Percentiles rank a stretch among this genome's conserved stretches.
Evolutionary conservation across 2,888 invertebrate species (phyloP).

Genomic region (Vesta saturnalis): DNA sequence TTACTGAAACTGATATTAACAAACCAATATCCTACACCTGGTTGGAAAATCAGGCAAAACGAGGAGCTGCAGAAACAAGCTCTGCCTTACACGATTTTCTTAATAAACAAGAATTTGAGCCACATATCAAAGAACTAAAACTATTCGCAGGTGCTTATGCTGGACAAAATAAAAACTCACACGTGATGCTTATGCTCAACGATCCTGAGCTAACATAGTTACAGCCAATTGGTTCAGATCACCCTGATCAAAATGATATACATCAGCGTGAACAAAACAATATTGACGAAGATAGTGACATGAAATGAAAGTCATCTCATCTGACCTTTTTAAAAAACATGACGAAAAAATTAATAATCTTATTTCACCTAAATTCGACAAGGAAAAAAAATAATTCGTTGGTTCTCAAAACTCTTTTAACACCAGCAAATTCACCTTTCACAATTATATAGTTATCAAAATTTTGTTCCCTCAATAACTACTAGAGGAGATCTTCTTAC

Average conservation of each 20-base stretch:
- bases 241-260: not conserved
- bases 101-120: not conserved
- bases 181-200: not conserved
- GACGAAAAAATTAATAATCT: too few relatives aligned
- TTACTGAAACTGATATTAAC: not conserved
- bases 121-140: not conserved
- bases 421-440: too few relatives aligned
- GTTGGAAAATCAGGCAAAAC: slow-evolving; percentile 2
- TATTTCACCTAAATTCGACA: too few relatives aligned
- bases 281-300: not conserved
- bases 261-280: not conserved
- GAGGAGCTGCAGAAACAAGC: slow-evolving; percentile 2
- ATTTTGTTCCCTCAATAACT: too few relatives aligned
- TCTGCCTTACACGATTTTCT: not conserved
- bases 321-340: too few relatives aligned
- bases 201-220: slow-evolving; percentile 8
- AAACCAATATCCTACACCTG: not conserved
- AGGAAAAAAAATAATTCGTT: too few relatives aligned
- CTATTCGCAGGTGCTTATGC: too few relatives aligned
- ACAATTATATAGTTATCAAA: too few relatives aligned
- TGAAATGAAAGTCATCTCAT: too few relatives aligned
- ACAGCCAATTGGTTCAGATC: not conserved
- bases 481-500: too few relatives aligned
- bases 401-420: too few relatives aligned
- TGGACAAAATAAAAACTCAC: not conserved